Conservation (phyloP, 1,140 invertebrate genomes). For the Lasaia peninsularis region DNA sequence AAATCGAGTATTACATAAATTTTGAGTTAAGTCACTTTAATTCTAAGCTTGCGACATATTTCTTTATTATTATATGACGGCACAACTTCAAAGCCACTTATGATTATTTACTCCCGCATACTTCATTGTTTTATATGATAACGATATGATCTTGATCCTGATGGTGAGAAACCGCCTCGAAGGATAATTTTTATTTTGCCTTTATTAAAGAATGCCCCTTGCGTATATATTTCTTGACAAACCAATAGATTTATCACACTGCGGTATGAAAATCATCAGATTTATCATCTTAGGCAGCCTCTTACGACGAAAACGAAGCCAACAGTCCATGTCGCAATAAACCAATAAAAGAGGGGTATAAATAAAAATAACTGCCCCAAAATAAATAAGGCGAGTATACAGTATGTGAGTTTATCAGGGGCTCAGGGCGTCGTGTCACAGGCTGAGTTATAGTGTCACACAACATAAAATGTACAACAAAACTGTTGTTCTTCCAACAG, state of each 20-base stretch:
- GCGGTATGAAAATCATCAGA: conserved; percentile 29
- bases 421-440: conserved; percentile 58
- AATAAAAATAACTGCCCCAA: conserved; percentile 70
- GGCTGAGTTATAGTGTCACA: conserved; percentile 70
- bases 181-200: too few species aligned
- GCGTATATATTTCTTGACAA: not conserved
- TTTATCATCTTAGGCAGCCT: conserved; percentile 27
- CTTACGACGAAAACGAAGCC: conserved; percentile 40
- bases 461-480: conserved; percentile 74
- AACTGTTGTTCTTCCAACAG: conserved; percentile 73
- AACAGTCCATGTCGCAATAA: conserved; percentile 64
- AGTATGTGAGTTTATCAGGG: conserved; percentile 54
- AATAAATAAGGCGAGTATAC: conserved; percentile 56
- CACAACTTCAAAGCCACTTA: too few species aligned
- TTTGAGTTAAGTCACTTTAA: too few species aligned
- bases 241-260: conserved; percentile 16
- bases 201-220: not conserved
- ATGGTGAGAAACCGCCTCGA: too few species aligned
- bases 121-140: too few species aligned
- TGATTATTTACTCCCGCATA: too few species aligned
- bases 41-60: too few species aligned
- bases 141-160: too few species aligned
- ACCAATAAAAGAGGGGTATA: conserved; percentile 69
- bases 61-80: too few species aligned
- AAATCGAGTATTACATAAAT: too few species aligned